phyloP scores from a whole-genome alignment of 2,797 vertebrate genomes.

The Paratrypauchen microcephalus region DNA sequence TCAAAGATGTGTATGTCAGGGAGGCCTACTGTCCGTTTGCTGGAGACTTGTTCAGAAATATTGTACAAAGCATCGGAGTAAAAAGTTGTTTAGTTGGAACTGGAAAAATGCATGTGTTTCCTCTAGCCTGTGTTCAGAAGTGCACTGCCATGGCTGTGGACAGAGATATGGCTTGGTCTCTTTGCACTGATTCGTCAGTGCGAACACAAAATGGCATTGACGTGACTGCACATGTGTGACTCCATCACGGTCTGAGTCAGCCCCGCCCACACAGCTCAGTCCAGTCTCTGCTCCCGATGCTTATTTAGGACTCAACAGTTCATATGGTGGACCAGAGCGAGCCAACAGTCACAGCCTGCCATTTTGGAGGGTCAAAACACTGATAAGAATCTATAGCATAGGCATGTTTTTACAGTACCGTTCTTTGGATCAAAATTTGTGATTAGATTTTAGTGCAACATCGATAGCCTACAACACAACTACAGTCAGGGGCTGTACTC shows the following conservation, averaged over 20 bases:
- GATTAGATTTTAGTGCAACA: constrained; percentile 33
- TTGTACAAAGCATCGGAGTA: constrained; percentile 77
- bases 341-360: constrained; percentile 12
- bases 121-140: constrained; percentile 55
- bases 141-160: constrained; percentile 78
- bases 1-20: constrained; percentile 79
- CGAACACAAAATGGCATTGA: constrained; percentile 51
- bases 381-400: not conserved
- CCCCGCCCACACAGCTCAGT: constrained; percentile 23
- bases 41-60: constrained; percentile 90
- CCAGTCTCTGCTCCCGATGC: constrained; percentile 1
- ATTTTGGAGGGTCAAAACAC: constrained; percentile 14
- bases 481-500: not conserved
- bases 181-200: constrained; percentile 60
- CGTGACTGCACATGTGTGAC: constrained; percentile 51
- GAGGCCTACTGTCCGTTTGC: constrained; percentile 81
- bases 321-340: not conserved
- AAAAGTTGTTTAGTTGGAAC: constrained; percentile 69
- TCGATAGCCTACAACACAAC: not conserved
- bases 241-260: constrained; percentile 52
- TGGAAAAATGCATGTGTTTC: constrained; percentile 54
- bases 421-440: constrained; percentile 36
- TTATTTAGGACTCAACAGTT: constrained; percentile 30
- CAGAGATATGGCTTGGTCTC: constrained; percentile 90
- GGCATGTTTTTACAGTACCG: not conserved